A percentile compares a stretch with the other conserved stretches of the same genome.
Conservation (phyloP, 2,113 vertebrate genomes). For the Oxyruncus cristatus region DNA sequence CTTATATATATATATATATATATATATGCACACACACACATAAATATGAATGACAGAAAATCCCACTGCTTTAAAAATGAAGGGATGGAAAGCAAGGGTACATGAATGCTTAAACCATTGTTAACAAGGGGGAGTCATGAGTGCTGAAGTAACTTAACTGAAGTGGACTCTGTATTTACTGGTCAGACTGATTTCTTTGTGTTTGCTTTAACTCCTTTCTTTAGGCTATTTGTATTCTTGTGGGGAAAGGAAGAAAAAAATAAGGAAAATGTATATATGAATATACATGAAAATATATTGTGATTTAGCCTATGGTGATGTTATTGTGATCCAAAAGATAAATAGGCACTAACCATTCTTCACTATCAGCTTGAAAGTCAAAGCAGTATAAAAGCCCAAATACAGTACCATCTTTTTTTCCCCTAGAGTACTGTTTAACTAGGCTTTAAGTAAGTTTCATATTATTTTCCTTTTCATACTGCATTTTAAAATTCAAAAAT, state of each 20-base stretch:
- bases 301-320: not conserved
- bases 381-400: not conserved
- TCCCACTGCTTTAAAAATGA: not conserved
- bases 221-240: not conserved
- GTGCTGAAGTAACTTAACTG: not conserved
- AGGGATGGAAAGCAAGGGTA: not conserved
- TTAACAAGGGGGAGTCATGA: not conserved
- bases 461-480: not conserved
- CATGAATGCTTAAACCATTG: not conserved
- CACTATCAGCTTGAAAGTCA: not conserved
- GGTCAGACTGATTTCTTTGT: not conserved
- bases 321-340: not conserved
- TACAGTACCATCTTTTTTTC: not conserved
- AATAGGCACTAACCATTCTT: not conserved
- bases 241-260: not conserved
- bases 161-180: not conserved
- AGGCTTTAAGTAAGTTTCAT: not conserved
- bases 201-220: not conserved
- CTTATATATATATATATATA: not conserved
- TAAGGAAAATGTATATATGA: not conserved
- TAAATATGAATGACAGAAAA: not conserved
- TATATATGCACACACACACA: rapidly evolving
- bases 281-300: not conserved
- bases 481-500: not conserved
- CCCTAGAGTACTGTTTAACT: not conserved